Percentiles rank a stretch among this genome's conserved stretches.
These are phyloP conservation scores for Meliscaeva auricollis DNA, from an alignment of 2,888 invertebrate species.

Conservation along the genomic window DNA sequence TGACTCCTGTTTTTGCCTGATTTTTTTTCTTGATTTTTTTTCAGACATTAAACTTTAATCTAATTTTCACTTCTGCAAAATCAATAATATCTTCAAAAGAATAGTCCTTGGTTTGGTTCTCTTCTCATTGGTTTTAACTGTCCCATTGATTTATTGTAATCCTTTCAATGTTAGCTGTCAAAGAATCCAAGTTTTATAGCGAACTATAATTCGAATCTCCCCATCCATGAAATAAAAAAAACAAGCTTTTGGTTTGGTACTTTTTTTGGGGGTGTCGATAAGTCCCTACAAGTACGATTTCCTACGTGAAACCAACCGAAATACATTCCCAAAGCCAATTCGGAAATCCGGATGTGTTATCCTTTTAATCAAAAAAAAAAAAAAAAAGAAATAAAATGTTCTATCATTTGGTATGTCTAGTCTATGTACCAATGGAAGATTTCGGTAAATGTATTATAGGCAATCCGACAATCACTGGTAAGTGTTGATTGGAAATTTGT, in stretches of 20 bases:
- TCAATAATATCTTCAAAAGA: too few species aligned
- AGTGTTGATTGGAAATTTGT: slow-evolving; percentile 25
- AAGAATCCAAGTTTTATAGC: neutral
- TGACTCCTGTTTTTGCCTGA: too few species aligned
- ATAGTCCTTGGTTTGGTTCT: too few species aligned
- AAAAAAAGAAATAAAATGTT: neutral
- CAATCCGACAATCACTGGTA: neutral
- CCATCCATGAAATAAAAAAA: neutral
- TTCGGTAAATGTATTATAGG: slow-evolving; percentile 14
- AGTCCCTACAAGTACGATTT: neutral
- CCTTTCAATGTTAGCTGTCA: neutral
- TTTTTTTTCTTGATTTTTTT: too few species aligned
- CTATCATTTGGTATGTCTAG: slow-evolving; percentile 15
- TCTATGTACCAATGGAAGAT: neutral
- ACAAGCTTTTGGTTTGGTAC: neutral
- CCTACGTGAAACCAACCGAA: neutral
- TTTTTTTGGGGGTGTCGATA: neutral
- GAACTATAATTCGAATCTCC: slow-evolving; percentile 4
- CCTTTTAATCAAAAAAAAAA: slow-evolving; percentile 1
- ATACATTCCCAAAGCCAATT: slow-evolving; percentile 1
- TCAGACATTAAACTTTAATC: too few species aligned
- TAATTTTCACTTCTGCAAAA: too few species aligned
- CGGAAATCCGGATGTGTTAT: slow-evolving; percentile 20
- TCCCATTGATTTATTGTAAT: neutral
- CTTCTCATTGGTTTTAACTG: too few species aligned